Evolutionary conservation across 1,140 invertebrate species (phyloP), one percentile per base, ranked within the genome.

Genomic region (Drosophila bocki): DNA sequence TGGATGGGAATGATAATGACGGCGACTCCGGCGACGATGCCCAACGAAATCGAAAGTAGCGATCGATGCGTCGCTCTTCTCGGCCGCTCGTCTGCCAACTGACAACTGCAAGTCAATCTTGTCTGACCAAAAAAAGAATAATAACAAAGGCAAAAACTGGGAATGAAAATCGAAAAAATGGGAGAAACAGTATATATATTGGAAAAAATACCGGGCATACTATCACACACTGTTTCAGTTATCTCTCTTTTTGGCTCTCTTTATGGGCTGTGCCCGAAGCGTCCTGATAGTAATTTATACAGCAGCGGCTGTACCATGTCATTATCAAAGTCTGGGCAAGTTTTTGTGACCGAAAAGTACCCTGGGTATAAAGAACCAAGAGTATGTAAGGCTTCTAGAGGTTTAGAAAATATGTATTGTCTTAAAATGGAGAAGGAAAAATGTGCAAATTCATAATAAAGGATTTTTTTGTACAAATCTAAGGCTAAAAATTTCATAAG

Each of bases 221-320:
- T 88, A 83, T 87, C 84, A 63, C 72, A 67, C 51, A 32, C 32
- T 37, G 58, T 8, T 68, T 33, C 41, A 64, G 59, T 74, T 87
- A 74, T 87, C 80, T 63, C 48, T 13, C 45, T n/a, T 19, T 41
- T 8, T 37, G 32, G 12, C 47, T 44, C 67, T 53, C 60, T 64
- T 47, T 32, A 41, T 58, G 68, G 79, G 17, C 19, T 26, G 41
- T 26, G 41, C 53, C 53, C 54, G 57, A 48, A 53, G 54, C 68
- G 56, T 87, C 69, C 84, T 83, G 84, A 88, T 87, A 87, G 61
- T 87, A 88, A 87, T 88, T 88, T 88, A 88, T 88, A 77, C 84
- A 75, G 84, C 77, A 80, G 72, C 61, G 71, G 77, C 77, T 84
- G 83, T 83, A 87, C 84, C 83, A 70, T 78, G 58, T 77, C 57